phyloP scores from a whole-genome alignment of 2,888 invertebrate genomes.

The Nemotelus pantherinus region DNA sequence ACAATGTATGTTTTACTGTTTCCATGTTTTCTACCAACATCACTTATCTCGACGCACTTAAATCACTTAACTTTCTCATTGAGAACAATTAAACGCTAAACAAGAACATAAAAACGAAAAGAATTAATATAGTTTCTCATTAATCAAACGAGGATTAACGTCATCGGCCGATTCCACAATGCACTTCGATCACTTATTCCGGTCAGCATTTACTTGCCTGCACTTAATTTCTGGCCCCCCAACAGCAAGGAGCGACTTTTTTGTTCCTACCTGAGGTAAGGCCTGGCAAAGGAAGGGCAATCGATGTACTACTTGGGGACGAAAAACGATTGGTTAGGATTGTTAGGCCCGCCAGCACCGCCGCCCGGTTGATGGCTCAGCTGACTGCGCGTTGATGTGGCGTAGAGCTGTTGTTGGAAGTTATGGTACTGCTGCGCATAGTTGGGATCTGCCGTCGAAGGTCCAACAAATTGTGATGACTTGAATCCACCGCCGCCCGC shows the following conservation, averaged over 20 bases:
- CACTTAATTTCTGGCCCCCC: background rate
- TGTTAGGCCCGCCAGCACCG: conserved; percentile 57
- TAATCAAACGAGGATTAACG: conserved; percentile 11
- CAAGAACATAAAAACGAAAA: background rate
- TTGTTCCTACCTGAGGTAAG: too few relatives aligned
- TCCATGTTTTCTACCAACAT: background rate
- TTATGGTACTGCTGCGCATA: conserved; percentile 96
- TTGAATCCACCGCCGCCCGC: conserved; percentile 68
- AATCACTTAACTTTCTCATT: conserved; percentile 1
- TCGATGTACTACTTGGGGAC: conserved; percentile 58
- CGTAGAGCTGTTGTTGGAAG: conserved; percentile 94
- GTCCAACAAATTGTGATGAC: conserved; percentile 81
- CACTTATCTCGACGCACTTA: conserved; percentile 17
- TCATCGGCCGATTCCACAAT: too few relatives aligned
- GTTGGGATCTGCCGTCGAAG: conserved; percentile 87
- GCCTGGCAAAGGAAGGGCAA: too few relatives aligned
- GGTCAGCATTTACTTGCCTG: background rate
- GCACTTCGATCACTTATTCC: too few relatives aligned
- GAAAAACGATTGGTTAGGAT: conserved; percentile 63
- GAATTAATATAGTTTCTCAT: conserved; percentile 1
- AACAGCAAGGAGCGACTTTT: background rate
- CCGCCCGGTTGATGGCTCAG: conserved; percentile 58
- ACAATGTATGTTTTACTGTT: too few relatives aligned
- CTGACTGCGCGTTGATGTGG: conserved; percentile 80
- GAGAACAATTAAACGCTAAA: too few relatives aligned